These are phyloP conservation scores for Apodemus sylvaticus DNA, from an alignment of 2,113 vertebrate species.

Conservation along the genomic window DNA sequence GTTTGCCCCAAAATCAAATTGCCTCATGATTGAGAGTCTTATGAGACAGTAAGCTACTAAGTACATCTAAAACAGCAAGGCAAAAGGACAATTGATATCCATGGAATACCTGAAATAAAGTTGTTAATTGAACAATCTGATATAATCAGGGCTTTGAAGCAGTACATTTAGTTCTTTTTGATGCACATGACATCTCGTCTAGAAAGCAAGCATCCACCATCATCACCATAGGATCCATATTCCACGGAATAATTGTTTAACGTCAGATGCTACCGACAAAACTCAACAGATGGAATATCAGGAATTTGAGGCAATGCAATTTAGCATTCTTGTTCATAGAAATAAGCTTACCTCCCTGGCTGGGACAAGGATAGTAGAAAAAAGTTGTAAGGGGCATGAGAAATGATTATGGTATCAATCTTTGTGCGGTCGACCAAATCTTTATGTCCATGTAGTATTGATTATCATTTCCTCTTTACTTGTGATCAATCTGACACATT, in stretches of 20 bases:
- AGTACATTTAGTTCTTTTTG: too few relatives aligned
- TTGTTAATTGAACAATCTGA: neutral
- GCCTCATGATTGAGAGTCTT: neutral
- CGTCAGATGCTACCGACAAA: neutral
- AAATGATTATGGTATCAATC: neutral
- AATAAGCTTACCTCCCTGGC: neutral
- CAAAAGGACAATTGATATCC: neutral
- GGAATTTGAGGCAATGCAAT: neutral
- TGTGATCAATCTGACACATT: neutral
- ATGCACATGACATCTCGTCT: too few relatives aligned
- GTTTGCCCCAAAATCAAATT: neutral
- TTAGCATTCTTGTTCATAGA: neutral
- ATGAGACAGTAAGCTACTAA: neutral
- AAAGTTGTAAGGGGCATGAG: neutral
- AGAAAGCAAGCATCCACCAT: neutral
- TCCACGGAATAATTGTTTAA: neutral
- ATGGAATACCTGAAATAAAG: neutral
- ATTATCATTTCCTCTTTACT: slow-evolving; percentile 16
- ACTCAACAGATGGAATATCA: neutral
- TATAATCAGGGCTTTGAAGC: neutral
- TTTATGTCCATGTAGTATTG: slow-evolving; percentile 15
- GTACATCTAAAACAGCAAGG: neutral
- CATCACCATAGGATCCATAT: neutral
- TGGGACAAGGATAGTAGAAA: too few relatives aligned
- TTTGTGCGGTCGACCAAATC: neutral